Evolutionary conservation across 1,140 invertebrate genomes (phyloP).

Genomic region (Pseudobourletiella spinata): DNA sequence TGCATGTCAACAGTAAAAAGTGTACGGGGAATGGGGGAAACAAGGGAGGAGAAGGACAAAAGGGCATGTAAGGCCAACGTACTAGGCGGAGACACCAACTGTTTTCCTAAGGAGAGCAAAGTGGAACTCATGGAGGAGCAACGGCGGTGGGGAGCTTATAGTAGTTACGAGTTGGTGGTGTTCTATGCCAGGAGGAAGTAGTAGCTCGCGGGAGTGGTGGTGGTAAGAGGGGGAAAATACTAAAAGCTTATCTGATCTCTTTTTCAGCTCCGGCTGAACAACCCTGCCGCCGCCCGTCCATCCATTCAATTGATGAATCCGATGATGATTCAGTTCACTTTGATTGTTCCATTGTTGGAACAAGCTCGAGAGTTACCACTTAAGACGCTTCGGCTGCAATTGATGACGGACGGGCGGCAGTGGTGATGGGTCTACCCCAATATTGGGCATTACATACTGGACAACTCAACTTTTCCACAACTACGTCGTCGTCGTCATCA

Average conservation of each 20-base stretch:
- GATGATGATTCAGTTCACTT: not conserved
- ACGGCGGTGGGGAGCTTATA: too few relatives aligned
- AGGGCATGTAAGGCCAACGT: too few relatives aligned
- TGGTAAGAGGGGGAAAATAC: too few relatives aligned
- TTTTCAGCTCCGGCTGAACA: too few relatives aligned
- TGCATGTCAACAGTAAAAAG: too few relatives aligned
- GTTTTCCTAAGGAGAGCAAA: not conserved
- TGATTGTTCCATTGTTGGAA: not conserved
- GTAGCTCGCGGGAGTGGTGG: too few relatives aligned
- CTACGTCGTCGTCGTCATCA: not conserved
- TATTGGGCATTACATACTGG: not conserved
- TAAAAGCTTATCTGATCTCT: not conserved
- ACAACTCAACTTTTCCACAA: not conserved
- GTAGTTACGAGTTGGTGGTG: too few relatives aligned
- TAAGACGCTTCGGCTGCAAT: not conserved
- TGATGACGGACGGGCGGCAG: not conserved
- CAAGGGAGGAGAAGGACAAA: too few relatives aligned
- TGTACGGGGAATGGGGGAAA: too few relatives aligned
- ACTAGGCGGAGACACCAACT: too few relatives aligned
- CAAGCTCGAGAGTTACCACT: not conserved
- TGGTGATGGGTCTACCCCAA: not conserved
- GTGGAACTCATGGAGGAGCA: not conserved
- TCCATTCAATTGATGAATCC: slow-evolving; percentile 1
- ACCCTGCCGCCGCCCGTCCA: not conserved
- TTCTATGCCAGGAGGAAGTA: too few relatives aligned